These are phyloP conservation scores for Agrochola lychnidis DNA, from an alignment of 2,888 invertebrate genomes.

Conservation along the genomic window DNA sequence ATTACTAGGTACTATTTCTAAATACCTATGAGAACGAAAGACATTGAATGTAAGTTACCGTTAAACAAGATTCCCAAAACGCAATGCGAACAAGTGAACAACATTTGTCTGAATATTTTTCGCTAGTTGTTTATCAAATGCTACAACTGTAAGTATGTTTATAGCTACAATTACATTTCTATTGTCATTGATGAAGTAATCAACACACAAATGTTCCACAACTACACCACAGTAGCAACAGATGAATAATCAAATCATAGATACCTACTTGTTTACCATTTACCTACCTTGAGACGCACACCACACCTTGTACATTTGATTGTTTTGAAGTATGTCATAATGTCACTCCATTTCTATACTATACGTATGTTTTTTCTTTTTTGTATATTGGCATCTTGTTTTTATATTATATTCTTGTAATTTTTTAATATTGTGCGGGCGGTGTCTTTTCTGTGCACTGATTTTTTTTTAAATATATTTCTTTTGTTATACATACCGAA, in stretches of 20 bases:
- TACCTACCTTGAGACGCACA: too few relatives aligned
- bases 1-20: background rate
- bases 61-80: background rate
- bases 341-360: too few relatives aligned
- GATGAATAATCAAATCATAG: constrained; percentile 35
- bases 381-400: too few relatives aligned
- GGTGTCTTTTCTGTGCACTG: too few relatives aligned
- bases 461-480: too few relatives aligned
- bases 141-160: constrained; percentile 1
- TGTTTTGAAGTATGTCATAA: too few relatives aligned
- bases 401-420: too few relatives aligned
- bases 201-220: constrained; percentile 27
- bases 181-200: constrained; percentile 54
- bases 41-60: background rate
- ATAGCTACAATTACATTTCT: constrained; percentile 25
- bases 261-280: too few relatives aligned
- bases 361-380: too few relatives aligned
- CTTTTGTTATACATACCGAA: background rate
- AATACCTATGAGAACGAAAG: background rate
- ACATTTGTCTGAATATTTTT: constrained; percentile 21
- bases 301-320: too few relatives aligned
- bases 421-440: too few relatives aligned
- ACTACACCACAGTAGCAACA: constrained; percentile 29
- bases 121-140: constrained; percentile 33
- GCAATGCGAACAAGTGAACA: background rate